These are phyloP conservation scores for Genyomyrus donnyi DNA, from an alignment of 2,113 vertebrate species.

Conservation along the genomic window DNA sequence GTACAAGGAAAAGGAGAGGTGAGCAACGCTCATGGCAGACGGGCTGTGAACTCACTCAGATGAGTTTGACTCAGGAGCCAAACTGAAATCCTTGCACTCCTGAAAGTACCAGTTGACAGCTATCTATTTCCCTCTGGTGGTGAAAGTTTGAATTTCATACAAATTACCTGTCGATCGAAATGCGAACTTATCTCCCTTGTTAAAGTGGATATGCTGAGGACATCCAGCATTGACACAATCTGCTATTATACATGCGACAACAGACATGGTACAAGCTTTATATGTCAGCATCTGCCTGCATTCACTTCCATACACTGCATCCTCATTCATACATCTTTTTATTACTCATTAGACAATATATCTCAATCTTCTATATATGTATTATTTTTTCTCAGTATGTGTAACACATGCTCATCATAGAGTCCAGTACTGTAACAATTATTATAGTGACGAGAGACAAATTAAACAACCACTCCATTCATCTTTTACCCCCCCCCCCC, in stretches of 20 bases:
- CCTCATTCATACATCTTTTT: constrained; percentile 58
- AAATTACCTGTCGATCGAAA: constrained; percentile 25
- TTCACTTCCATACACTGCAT: constrained; percentile 40
- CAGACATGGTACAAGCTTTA: constrained; percentile 14
- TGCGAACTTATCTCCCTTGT: constrained; percentile 23
- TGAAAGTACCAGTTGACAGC: constrained; percentile 56
- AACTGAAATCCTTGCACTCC: constrained; percentile 35
- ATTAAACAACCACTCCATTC: constrained; percentile 66
- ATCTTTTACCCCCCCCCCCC: constrained; percentile 57
- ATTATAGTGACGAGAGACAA: constrained; percentile 63
- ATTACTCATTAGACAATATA: constrained; percentile 51
- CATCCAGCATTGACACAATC: constrained; percentile 42
- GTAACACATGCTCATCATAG: constrained; percentile 54
- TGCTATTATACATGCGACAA: constrained; percentile 18
- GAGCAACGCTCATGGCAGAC: background rate
- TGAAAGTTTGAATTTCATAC: constrained; percentile 55
- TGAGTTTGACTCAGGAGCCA: background rate
- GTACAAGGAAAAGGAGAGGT: background rate
- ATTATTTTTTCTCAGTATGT: constrained; percentile 63
- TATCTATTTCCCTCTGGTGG: constrained; percentile 71
- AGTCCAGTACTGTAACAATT: constrained; percentile 61
- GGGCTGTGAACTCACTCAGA: background rate
- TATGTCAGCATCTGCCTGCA: constrained; percentile 35
- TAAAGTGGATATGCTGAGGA: constrained; percentile 18
- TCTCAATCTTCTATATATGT: constrained; percentile 64